Evolutionary conservation across 2,797 vertebrate species (phyloP).

Genomic region (Pseudochirops corinnae): DNA sequence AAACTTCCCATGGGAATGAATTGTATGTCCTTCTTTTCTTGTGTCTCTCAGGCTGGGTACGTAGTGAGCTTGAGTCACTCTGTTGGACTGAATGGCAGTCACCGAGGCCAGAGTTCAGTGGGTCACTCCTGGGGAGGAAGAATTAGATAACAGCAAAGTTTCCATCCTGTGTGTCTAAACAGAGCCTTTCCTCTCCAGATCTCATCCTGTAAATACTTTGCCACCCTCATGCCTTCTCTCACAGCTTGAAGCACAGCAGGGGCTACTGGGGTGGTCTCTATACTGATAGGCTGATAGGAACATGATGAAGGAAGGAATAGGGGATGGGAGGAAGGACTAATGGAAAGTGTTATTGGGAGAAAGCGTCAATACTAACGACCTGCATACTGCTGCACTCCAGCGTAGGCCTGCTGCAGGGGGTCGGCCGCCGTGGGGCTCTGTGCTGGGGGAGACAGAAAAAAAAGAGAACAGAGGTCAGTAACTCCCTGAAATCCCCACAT

Average conservation of each 20-base stretch:
- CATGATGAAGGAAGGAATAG: background rate
- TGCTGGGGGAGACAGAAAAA: conserved; percentile 90
- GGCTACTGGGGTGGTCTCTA: fast-evolving
- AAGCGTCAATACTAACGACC: conserved; percentile 92
- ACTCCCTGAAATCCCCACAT: background rate
- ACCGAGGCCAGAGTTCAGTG: background rate
- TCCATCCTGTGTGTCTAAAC: background rate
- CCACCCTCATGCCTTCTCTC: background rate
- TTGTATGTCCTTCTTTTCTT: background rate
- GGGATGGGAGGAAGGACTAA: background rate
- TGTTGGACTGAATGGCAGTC: background rate
- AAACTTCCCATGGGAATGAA: background rate
- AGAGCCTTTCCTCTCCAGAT: background rate
- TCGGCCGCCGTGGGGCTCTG: conserved; percentile 99
- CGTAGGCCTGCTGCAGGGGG: conserved; percentile 99
- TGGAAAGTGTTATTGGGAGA: conserved; percentile 82
- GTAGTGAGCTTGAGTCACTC: background rate
- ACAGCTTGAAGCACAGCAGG: background rate
- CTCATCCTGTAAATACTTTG: background rate
- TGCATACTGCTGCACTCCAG: conserved; percentile 99
- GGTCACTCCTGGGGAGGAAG: background rate
- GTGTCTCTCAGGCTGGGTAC: background rate
- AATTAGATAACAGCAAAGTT: background rate
- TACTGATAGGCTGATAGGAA: fast-evolving
- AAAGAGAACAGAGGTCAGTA: conserved; percentile 69